A percentile compares a stretch with the other conserved stretches of the same genome.
phyloP scores from a whole-genome alignment of 2,888 invertebrate species.

The Drosophila kambysellisi region DNA sequence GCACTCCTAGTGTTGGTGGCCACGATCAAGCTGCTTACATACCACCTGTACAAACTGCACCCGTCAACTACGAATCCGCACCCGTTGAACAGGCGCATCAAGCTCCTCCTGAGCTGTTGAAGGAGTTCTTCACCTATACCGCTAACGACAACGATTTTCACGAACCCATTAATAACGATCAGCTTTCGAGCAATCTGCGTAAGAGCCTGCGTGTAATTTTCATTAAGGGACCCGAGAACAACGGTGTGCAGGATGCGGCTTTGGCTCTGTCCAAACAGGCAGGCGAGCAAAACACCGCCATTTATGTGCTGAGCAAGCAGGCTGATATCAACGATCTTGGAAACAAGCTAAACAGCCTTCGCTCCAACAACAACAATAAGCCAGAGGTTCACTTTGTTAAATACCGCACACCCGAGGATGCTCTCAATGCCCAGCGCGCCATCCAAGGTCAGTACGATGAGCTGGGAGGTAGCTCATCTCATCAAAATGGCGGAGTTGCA shows the following conservation, averaged over 20 bases:
- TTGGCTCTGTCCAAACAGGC: constrained; percentile 74
- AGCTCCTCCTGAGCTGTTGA: constrained; percentile 68
- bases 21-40: constrained; percentile 48
- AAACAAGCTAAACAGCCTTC: constrained; percentile 72
- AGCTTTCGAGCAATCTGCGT: constrained; percentile 61
- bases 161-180: constrained; percentile 62
- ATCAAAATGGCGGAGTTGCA: constrained; percentile 78
- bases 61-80: constrained; percentile 16
- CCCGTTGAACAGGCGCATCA: constrained; percentile 40
- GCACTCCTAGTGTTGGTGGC: constrained; percentile 30
- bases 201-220: constrained; percentile 82
- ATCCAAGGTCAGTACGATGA: constrained; percentile 82
- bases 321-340: constrained; percentile 75
- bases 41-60: constrained; percentile 22
- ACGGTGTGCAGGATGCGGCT: constrained; percentile 77
- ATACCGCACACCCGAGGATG: constrained; percentile 82
- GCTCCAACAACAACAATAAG: constrained; percentile 68
- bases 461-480: constrained; percentile 68
- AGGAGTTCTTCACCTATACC: constrained; percentile 81
- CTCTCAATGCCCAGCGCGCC: constrained; percentile 78
- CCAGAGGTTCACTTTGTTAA: constrained; percentile 83
- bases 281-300: constrained; percentile 81
- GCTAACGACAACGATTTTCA: constrained; percentile 80
- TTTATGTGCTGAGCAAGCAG: constrained; percentile 82
- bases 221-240: constrained; percentile 83